Percentiles rank a stretch among this genome's conserved stretches.
Evolutionary conservation across 2,888 invertebrate genomes (phyloP).

Genomic region (Drosophila kambysellisi): DNA sequence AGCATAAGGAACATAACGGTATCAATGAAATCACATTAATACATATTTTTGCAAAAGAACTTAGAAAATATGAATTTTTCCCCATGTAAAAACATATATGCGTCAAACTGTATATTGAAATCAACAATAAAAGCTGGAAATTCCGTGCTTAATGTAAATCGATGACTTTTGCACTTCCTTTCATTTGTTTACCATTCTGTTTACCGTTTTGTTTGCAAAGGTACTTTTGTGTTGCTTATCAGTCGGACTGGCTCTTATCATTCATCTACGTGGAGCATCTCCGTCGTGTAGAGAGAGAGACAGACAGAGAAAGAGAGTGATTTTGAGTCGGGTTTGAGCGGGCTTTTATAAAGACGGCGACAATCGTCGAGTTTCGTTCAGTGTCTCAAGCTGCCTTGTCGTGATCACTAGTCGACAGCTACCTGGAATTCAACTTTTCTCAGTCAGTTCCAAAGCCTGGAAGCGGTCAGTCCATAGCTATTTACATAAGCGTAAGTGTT

Average conservation of each 20-base stretch:
- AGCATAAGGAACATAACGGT: too few relatives aligned
- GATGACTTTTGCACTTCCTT: conserved; percentile 38
- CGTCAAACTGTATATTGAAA: too few relatives aligned
- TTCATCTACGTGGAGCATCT: conserved; percentile 12
- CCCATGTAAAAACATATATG: too few relatives aligned
- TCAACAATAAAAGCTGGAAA: conserved; percentile 32
- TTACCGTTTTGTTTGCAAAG: conserved; percentile 40
- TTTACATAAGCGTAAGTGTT: conserved; percentile 53
- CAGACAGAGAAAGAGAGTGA: conserved; percentile 8
- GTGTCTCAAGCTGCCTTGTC: conserved; percentile 57
- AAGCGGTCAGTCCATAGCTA: conserved; percentile 37
- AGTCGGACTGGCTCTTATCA: conserved; percentile 54
- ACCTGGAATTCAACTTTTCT: conserved; percentile 11
- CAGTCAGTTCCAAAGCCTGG: conserved; percentile 32
- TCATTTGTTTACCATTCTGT: conserved; percentile 46
- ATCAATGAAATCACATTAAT: too few relatives aligned
- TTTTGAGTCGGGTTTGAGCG: conserved; percentile 21
- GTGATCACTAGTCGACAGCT: conserved; percentile 33
- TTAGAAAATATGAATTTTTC: too few relatives aligned
- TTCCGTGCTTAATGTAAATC: conserved; percentile 28
- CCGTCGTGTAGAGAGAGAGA: conserved; percentile 5
- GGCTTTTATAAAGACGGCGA: conserved; percentile 61
- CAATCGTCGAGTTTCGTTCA: conserved; percentile 56
- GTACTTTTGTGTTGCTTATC: conserved; percentile 52
- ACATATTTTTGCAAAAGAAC: too few relatives aligned